Evolutionary conservation across 64 coral and sea anemone species (phyloP), one percentile per base, ranked within the genome.

Genomic region (Porites australiensis): DNA sequence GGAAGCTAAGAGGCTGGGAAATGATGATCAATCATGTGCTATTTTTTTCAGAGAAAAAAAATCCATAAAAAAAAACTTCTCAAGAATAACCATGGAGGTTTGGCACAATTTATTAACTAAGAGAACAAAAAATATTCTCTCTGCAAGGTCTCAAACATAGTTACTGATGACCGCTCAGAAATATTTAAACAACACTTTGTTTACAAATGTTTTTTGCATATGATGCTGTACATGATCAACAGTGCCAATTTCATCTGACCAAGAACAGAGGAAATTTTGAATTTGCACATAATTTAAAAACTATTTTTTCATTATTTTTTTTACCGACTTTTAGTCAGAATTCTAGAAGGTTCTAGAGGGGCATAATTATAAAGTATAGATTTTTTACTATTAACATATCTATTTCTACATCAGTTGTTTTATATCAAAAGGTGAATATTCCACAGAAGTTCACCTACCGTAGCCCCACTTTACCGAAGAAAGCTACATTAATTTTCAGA

Each of bases 101-200:
- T 37, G 27, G 27, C 27, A 37, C 27, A 37, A 37, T 37, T 37
- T 1, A 37, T 37, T 37, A 37, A 37, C 27, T 1, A 37, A 37
- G 0, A 37, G 27, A 37, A 37, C 1, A 37, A 37, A 37, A 37
- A 37, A 37, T 37, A 37, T 37, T 37, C 27, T 37, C 1, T 37
- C 27, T 37, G 27, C 27, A 37, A 37, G 27, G 27, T 37, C 27
- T 37, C 27, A 37, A 37, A 37, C 27, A 37, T 37, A 75, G 73
- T 75, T 50, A 75, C 50, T 75, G 73, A 75, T 4, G 14, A 50
- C 16, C 4, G 8, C 73, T 75, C 73, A 50, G 5, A 75, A 75
- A 50, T 45, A 75, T 75, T 74, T 75, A 51, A 75, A 75, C 45
- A 75, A 75, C 72, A 75, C 72, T 75, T 75, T 49, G 72, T 14